A percentile compares a stretch with the other conserved stretches of the same genome.
Conservation (phyloP, 2,113 vertebrate species). For the Calidris pygmaea region DNA sequence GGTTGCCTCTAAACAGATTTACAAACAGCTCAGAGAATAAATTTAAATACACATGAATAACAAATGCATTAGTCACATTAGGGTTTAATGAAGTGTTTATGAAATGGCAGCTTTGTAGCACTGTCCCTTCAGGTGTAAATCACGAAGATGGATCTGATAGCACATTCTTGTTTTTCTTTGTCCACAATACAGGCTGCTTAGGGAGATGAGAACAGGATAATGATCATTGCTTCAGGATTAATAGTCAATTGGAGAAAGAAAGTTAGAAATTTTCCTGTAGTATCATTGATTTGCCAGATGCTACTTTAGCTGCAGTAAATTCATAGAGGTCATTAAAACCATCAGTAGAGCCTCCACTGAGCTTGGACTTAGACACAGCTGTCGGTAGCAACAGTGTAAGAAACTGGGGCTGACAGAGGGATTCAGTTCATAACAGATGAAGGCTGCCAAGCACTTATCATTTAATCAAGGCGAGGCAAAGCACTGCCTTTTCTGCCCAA, state of each 20-base stretch:
- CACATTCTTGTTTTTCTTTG: not conserved
- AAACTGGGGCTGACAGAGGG: not conserved
- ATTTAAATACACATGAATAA: not conserved
- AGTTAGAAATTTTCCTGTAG: not conserved
- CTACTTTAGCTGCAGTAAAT: not conserved
- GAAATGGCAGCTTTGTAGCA: not conserved
- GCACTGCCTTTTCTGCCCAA: not conserved
- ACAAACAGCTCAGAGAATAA: constrained; percentile 16
- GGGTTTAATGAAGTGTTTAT: constrained; percentile 25
- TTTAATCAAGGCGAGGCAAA: not conserved
- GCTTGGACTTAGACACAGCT: not conserved
- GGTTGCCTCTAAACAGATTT: not conserved
- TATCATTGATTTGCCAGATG: not conserved
- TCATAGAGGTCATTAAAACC: not conserved
- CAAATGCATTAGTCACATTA: constrained; percentile 10
- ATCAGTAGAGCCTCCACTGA: not conserved
- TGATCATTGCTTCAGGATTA: not conserved
- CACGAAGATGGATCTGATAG: not conserved
- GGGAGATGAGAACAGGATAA: not conserved
- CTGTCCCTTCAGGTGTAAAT: not conserved
- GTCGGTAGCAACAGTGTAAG: not conserved
- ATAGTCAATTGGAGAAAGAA: not conserved
- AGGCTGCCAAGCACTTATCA: not conserved
- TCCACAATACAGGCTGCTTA: not conserved
- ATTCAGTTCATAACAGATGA: not conserved